Evolutionary conservation across 2,797 vertebrate genomes (phyloP).

Genomic region (Sorex maritimensis): DNA sequence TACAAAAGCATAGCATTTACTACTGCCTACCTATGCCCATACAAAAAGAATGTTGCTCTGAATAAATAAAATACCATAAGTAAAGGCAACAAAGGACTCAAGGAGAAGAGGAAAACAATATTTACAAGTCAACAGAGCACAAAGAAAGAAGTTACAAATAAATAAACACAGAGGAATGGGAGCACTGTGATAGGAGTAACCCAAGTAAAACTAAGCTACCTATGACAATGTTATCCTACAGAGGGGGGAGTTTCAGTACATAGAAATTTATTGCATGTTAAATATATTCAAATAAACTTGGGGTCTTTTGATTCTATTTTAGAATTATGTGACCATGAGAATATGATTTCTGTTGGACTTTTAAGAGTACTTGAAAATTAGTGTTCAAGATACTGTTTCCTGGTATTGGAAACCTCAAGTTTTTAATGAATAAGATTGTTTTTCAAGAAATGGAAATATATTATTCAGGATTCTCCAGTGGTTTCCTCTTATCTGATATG

Average conservation of each 20-base stretch:
- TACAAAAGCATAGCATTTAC: too few species aligned
- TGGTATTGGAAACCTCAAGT: not conserved
- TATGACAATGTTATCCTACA: too few species aligned
- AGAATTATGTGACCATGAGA: conserved; percentile 1
- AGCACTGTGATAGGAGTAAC: too few species aligned
- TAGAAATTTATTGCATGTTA: conserved; percentile 6
- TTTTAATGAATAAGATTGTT: conserved; percentile 31
- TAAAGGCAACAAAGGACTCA: too few species aligned
- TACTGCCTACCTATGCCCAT: too few species aligned
- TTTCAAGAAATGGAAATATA: conserved; percentile 29
- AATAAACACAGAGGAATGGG: too few species aligned
- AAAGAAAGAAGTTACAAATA: too few species aligned
- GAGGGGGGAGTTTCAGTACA: not conserved
- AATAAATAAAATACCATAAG: too few species aligned
- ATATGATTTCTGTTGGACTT: conserved; percentile 58
- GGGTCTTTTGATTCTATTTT: not conserved
- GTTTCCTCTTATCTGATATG: conserved; percentile 39
- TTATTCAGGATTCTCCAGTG: conserved; percentile 20
- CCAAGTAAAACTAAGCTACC: too few species aligned
- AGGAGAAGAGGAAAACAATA: too few species aligned
- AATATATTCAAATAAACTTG: not conserved
- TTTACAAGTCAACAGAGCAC: too few species aligned
- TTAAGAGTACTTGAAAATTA: conserved; percentile 38
- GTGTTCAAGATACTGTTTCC: conserved; percentile 20
- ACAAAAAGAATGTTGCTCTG: too few species aligned